Evolutionary conservation across 2,888 invertebrate genomes (phyloP).

Genomic region (Busseola fusca): DNA sequence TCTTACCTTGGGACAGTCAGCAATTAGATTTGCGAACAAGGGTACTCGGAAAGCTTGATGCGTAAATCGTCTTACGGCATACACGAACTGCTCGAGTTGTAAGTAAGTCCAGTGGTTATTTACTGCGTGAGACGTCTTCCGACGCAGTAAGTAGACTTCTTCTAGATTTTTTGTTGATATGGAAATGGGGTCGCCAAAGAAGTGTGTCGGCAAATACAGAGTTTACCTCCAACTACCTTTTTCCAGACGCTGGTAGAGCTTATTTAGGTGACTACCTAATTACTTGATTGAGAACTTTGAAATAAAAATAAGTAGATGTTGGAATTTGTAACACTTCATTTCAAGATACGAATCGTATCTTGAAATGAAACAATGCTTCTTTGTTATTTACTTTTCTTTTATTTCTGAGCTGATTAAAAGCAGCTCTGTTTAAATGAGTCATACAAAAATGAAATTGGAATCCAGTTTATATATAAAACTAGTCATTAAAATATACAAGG

Average conservation of each 20-base stretch:
- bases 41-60: neutral
- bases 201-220: neutral
- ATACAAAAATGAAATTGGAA: constrained; percentile 18
- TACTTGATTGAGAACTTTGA: too few species aligned
- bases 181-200: neutral
- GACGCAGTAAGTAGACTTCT: neutral
- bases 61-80: too few species aligned
- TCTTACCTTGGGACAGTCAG: neutral
- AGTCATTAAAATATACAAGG: too few species aligned
- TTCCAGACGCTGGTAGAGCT: neutral
- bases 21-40: neutral
- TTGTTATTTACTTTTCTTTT: constrained; percentile 39
- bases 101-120: too few species aligned
- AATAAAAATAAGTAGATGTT: neutral
- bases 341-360: neutral
- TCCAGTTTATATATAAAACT: too few species aligned
- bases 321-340: neutral
- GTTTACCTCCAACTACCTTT: neutral
- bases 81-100: neutral
- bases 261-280: neutral
- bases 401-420: constrained; percentile 42
- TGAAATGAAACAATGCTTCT: constrained; percentile 30
- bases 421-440: constrained; percentile 19
- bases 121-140: too few species aligned
- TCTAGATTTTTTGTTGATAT: too few species aligned